A percentile compares a stretch with the other conserved stretches of the same genome.
phyloP scores from a whole-genome alignment of 92 coral and sea anemone species.

The Anthopleura xanthogrammica region DNA sequence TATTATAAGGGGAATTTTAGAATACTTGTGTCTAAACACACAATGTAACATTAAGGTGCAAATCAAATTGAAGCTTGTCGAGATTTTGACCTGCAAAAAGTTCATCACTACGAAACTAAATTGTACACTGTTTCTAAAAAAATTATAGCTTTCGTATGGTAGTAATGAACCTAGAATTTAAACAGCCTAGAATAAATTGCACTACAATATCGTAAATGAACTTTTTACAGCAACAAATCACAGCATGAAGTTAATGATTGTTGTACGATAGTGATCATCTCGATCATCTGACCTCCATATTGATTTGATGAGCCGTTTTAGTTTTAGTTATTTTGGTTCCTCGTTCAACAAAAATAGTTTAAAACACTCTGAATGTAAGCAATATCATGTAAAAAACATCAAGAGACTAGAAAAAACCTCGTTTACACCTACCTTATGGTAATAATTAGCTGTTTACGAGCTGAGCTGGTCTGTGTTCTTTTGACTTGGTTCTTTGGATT shows the following conservation, averaged over 20 bases:
- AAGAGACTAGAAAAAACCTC: constrained; percentile 12
- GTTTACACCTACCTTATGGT: constrained; percentile 56
- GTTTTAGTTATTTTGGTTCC: not conserved
- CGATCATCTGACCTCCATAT: not conserved
- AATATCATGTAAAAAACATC: not conserved
- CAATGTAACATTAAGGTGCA: no score
- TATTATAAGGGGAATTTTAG: no score
- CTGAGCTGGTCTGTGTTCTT: constrained; percentile 5
- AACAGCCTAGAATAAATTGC: no score
- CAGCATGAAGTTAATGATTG: not conserved
- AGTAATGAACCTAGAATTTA: no score
- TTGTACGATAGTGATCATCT: not conserved
- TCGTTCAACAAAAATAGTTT: not conserved
- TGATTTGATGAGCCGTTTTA: not conserved
- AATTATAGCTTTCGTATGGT: no score
- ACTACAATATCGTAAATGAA: no score
- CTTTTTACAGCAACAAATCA: not conserved
- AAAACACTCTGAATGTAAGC: not conserved
- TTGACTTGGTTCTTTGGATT: constrained; percentile 13
- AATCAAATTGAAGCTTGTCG: no score
- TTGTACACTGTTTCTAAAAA: no score
- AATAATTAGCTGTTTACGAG: constrained; percentile 52
- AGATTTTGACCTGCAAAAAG: no score
- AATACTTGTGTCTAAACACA: no score
- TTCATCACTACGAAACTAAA: no score